Evolutionary conservation across 2,797 vertebrate species (phyloP), one percentile per base, ranked within the genome.

Genomic region (Craterocephalus amniculus): DNA sequence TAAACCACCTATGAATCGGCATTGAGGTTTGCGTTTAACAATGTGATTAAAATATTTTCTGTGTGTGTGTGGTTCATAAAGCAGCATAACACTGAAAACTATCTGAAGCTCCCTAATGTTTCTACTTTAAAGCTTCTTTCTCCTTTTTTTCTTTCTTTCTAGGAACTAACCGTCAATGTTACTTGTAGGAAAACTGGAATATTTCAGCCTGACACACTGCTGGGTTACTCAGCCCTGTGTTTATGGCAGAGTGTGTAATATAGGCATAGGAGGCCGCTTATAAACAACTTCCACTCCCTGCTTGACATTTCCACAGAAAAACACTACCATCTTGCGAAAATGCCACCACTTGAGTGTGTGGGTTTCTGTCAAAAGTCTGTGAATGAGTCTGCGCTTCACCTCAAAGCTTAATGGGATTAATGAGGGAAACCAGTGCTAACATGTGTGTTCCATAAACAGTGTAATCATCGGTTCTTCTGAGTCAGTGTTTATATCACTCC

Each of bases 331-430:
- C 48, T 78, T 70, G 63, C 8, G 0, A 65, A 59, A 86, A 76
- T 58, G 63, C 76, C 73, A 64, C 75, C 35, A 48, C 66, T 63
- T 32, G 16, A 2, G 45, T 45, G 40, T 70, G 60, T 79, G 71
- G 22, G 52, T 79, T 64, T 62, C 34, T 65, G 58, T 81, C 65
- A 70, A 59, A 77, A 85, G 62, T 72, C 79, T 87, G 78, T 55
- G 83, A 87, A 66, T 71, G 72, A 77, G 81, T 77, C 43, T 31
- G 38, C 63, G 69, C 59, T 67, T 83, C 74, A 84, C 70, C 74
- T 83, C 77, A 64, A 79, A 83, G 72, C 74, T 83, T 90, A 93
- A 91, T 92, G 81, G 92, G 91, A 91, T 92, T 93, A 93, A 93
- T 93, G 92, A 90, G 86, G 81, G 83, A 87, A 87, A 82, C 67